A percentile compares a stretch with the other conserved stretches of the same genome.
Evolutionary conservation across 2,113 vertebrate species (phyloP).

Genomic region (Struthio camelus): DNA sequence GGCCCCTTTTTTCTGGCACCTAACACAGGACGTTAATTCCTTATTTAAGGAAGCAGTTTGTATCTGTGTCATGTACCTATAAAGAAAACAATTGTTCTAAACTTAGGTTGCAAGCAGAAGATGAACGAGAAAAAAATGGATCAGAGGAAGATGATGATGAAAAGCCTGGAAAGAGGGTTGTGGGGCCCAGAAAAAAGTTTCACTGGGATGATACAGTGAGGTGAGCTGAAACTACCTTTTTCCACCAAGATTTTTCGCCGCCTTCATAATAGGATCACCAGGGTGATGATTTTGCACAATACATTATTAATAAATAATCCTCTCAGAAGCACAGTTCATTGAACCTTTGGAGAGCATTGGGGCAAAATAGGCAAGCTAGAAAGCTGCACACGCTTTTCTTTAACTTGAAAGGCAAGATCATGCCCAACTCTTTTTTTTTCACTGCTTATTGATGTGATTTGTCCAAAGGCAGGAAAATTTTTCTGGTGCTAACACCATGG

Average conservation of each 20-base stretch:
- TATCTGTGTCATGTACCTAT: background rate
- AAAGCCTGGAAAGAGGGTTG: conserved; percentile 94
- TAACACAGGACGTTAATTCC: background rate
- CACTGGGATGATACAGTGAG: conserved; percentile 96
- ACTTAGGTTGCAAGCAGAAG: conserved; percentile 88
- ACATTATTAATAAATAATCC: background rate
- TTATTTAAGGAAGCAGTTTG: background rate
- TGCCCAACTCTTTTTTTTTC: background rate
- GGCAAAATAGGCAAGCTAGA: background rate
- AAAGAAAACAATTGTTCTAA: conserved; percentile 6
- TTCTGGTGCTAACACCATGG: background rate
- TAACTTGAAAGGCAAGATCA: background rate
- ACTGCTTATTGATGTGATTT: background rate
- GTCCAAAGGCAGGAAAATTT: background rate
- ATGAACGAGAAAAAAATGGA: conserved; percentile 91
- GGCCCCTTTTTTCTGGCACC: too few relatives aligned
- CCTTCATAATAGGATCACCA: background rate
- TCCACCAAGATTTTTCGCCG: background rate
- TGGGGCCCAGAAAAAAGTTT: conserved; percentile 97
- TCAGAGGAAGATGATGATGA: conserved; percentile 98
- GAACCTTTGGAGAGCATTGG: background rate
- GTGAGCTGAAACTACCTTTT: conserved; percentile 64
- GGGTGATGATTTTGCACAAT: background rate
- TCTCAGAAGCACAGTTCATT: background rate
- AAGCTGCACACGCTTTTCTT: background rate